A percentile compares a stretch with the other conserved stretches of the same genome.
Conservation (phyloP, 2,797 vertebrate genomes). For the Avahi laniger region DNA sequence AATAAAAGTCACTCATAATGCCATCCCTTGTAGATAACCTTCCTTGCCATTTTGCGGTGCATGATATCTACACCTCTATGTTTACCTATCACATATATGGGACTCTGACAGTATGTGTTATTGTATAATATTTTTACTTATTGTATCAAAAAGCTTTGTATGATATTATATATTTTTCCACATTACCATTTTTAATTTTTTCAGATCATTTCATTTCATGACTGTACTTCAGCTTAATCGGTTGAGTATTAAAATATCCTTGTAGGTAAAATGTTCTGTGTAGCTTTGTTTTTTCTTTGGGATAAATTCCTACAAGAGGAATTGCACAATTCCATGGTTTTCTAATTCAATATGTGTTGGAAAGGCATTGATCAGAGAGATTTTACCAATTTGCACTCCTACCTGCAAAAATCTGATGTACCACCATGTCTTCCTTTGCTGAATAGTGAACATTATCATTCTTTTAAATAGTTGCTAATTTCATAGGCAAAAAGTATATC, state of each 20-base stretch:
- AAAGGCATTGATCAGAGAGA: background rate
- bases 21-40: background rate
- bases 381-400: background rate
- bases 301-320: background rate
- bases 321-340: background rate
- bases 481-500: background rate
- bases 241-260: background rate
- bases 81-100: background rate
- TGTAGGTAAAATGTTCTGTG: background rate
- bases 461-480: background rate
- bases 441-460: background rate
- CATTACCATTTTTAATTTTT: background rate
- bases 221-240: background rate
- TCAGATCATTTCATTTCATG: conserved; percentile 1
- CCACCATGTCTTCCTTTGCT: background rate
- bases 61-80: background rate
- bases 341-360: background rate
- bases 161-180: background rate
- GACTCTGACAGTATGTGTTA: background rate
- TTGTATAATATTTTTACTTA: background rate
- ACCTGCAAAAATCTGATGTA: background rate
- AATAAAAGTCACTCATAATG: background rate
- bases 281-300: conserved; percentile 13
- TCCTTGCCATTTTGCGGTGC: background rate
- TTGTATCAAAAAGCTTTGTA: background rate